Evolutionary conservation across 2,888 invertebrate genomes (phyloP).

Genomic region (Willowsia nigromaculata): DNA sequence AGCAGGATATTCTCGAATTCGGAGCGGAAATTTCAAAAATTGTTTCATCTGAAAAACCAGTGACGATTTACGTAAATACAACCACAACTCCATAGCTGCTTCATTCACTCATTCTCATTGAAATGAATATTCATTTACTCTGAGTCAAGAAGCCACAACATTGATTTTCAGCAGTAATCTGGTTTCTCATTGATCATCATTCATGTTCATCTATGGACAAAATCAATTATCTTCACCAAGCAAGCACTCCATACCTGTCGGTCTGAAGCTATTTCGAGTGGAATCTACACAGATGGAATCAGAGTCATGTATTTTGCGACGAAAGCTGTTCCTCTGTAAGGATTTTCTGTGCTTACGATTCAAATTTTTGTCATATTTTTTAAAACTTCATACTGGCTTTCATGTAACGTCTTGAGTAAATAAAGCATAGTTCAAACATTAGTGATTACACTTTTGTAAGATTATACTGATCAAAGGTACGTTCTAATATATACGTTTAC

Average conservation of each 20-base stretch:
- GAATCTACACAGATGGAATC: not conserved
- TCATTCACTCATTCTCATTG: not conserved
- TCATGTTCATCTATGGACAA: not conserved
- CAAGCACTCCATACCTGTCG: not conserved
- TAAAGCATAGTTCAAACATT: no score
- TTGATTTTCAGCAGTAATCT: no score
- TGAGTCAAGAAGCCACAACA: not conserved
- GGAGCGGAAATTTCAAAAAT: not conserved
- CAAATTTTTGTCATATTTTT: no score
- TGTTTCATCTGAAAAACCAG: not conserved
- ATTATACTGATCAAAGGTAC: no score
- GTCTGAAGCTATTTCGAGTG: not conserved
- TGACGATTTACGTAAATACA: not conserved
- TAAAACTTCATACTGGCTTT: no score
- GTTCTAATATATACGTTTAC: no score
- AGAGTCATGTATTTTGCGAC: not conserved
- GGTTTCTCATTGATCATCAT: no score
- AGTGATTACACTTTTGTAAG: no score
- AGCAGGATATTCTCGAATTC: conserved; percentile 7
- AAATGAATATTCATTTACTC: not conserved
- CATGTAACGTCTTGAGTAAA: no score
- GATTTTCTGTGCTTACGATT: not conserved
- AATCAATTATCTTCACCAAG: not conserved
- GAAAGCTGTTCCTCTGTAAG: not conserved
- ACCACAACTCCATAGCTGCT: not conserved